Conservation (phyloP, 2,113 vertebrate species). For the Carlito syrichta region DNA sequence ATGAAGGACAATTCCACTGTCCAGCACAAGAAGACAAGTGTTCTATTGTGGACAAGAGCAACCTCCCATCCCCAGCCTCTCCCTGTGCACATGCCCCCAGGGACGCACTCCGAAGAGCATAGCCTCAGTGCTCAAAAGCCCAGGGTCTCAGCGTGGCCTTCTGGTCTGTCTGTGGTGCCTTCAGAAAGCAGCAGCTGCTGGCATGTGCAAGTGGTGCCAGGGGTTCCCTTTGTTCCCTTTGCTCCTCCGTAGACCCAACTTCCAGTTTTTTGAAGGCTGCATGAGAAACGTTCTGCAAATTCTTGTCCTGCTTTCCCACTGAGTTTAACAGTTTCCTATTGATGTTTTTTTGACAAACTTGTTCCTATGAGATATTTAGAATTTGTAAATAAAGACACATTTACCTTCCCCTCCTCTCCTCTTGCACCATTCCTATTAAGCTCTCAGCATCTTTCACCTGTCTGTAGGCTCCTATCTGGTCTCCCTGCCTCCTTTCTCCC, state of each 20-base stretch:
- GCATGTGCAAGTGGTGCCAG: neutral
- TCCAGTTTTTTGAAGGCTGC: neutral
- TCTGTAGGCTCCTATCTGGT: neutral
- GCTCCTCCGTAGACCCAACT: neutral
- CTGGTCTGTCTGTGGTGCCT: neutral
- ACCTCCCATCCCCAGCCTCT: too few relatives aligned
- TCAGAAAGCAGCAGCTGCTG: constrained; percentile 21
- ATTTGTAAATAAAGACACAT: neutral
- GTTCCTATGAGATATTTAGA: neutral
- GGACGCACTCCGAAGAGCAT: neutral
- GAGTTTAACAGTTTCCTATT: neutral
- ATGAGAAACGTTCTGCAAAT: neutral
- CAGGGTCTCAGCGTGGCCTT: neutral
- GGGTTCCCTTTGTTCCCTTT: neutral
- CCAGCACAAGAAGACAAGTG: too few relatives aligned
- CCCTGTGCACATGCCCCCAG: neutral
- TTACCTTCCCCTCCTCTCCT: neutral
- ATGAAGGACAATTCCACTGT: neutral
- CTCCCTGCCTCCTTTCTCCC: neutral
- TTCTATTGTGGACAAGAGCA: too few relatives aligned
- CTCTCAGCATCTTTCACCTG: neutral
- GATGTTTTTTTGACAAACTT: neutral
- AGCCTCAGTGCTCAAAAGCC: neutral
- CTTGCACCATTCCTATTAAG: neutral
- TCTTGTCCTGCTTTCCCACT: neutral